Conservation (phyloP, 2,113 vertebrate species). For the Trogon melanurus region DNA sequence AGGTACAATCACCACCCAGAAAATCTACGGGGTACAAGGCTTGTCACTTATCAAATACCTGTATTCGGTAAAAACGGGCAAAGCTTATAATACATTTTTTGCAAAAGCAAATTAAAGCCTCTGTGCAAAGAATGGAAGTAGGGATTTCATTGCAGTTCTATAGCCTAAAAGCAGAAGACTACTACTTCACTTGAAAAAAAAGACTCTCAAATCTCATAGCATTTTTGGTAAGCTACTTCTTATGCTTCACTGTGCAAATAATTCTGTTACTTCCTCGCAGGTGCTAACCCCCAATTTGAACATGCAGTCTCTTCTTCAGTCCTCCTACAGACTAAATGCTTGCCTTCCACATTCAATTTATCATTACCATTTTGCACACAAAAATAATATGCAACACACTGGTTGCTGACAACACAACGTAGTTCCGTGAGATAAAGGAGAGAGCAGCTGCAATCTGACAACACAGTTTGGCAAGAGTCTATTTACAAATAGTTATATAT, state of each 20-base stretch:
- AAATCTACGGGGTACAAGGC: neutral
- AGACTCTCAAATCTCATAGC: neutral
- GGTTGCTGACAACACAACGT: neutral
- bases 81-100: neutral
- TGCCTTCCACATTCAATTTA: conserved; percentile 1
- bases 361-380: neutral
- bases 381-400: neutral
- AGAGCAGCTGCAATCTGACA: neutral
- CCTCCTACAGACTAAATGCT: neutral
- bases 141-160: neutral
- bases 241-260: conserved; percentile 8
- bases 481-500: neutral
- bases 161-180: neutral
- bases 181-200: neutral
- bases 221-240: neutral
- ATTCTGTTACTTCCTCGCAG: conserved; percentile 7
- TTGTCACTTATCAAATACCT: neutral
- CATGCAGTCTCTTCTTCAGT: neutral
- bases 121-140: neutral
- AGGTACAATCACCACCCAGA: neutral
- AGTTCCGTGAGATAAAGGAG: neutral
- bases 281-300: neutral
- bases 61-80: neutral
- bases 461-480: neutral
- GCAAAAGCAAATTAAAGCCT: neutral